These are phyloP conservation scores for Cheilosia pagana DNA, from an alignment of 2,888 invertebrate genomes.

Conservation along the genomic window DNA sequence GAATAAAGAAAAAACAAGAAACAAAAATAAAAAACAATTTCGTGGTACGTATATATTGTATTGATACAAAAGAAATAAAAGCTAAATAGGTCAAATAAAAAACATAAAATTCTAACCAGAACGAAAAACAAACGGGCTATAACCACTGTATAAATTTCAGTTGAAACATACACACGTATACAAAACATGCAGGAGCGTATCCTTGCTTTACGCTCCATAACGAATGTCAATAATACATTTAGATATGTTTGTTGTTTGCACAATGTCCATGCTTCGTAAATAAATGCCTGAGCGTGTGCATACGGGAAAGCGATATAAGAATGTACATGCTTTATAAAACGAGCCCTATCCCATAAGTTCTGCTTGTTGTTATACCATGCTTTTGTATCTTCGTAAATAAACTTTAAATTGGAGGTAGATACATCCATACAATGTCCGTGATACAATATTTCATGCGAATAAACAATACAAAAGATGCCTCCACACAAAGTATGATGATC, in stretches of 20 bases:
- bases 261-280: conserved; percentile 35
- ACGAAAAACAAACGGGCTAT: conserved; percentile 43
- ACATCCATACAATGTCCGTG: conserved; percentile 1
- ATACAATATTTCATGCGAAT: conserved; percentile 7
- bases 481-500: not conserved
- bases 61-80: conserved; percentile 42
- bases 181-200: conserved; percentile 8
- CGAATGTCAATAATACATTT: conserved; percentile 52
- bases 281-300: conserved; percentile 25
- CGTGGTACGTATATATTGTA: conserved; percentile 1
- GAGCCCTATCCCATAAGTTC: conserved; percentile 3
- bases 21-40: conserved; percentile 5
- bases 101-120: conserved; percentile 36
- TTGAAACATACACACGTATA: conserved; percentile 33
- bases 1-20: not conserved
- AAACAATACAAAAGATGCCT: conserved; percentile 22
- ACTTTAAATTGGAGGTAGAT: conserved; percentile 37
- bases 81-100: conserved; percentile 53
- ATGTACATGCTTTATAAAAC: conserved; percentile 7
- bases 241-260: conserved; percentile 47
- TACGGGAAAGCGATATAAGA: conserved; percentile 28
- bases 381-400: conserved; percentile 24
- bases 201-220: conserved; percentile 29
- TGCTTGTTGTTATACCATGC: conserved; percentile 5
- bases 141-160: conserved; percentile 52